Percentiles rank a stretch among this genome's conserved stretches.
These are phyloP conservation scores for Panurus biarmicus DNA, from an alignment of 2,113 vertebrate species.

Conservation along the genomic window DNA sequence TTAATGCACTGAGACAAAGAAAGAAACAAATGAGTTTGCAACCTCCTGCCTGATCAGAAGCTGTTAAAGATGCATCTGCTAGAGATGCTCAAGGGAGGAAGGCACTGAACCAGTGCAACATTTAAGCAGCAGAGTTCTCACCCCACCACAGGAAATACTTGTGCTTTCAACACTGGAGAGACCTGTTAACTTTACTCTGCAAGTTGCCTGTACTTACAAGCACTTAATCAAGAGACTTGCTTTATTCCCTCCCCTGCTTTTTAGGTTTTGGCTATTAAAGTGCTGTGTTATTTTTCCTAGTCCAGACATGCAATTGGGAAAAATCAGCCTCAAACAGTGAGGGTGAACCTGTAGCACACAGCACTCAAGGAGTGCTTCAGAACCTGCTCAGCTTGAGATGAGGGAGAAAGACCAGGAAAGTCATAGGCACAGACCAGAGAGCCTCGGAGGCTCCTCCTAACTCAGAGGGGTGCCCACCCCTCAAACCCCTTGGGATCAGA, in stretches of 20 bases:
- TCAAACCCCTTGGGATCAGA: background rate
- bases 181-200: background rate
- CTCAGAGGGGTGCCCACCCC: background rate
- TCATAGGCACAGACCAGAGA: background rate
- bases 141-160: background rate
- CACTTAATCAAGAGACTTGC: background rate
- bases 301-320: background rate
- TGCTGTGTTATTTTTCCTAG: background rate
- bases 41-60: background rate
- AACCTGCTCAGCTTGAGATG: fast-evolving
- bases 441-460: background rate
- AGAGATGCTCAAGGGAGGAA: background rate
- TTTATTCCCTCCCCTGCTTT: background rate
- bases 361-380: no score
- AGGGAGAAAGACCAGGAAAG: background rate
- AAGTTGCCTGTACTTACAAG: background rate
- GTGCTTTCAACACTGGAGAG: background rate
- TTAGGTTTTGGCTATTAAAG: background rate
- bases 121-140: background rate
- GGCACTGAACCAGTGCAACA: background rate
- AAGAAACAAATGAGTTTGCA: background rate
- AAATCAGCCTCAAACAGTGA: background rate
- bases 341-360: fast-evolving
- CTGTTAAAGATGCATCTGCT: background rate
- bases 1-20: background rate